These are phyloP conservation scores for Steinernema carpocapsae DNA, from an alignment of 2,888 invertebrate genomes.

Conservation along the genomic window DNA sequence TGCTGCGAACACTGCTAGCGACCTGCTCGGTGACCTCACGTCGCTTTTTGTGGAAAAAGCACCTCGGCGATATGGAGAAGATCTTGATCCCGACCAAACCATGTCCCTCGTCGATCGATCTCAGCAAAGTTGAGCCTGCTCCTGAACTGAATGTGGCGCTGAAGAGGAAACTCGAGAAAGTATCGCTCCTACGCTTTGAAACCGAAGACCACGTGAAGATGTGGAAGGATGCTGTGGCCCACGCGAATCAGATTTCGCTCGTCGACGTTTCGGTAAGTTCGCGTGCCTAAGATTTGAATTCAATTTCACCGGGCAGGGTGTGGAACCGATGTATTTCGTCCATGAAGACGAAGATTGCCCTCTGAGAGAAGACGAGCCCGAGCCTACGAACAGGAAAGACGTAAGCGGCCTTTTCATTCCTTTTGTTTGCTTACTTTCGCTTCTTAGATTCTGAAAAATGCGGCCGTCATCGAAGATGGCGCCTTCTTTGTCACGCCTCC, in stretches of 20 bases:
- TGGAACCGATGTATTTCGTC: constrained; percentile 48
- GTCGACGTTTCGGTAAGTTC: constrained; percentile 46
- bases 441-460: constrained; percentile 46
- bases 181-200: constrained; percentile 50
- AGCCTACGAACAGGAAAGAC: constrained; percentile 39
- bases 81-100: constrained; percentile 7
- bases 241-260: constrained; percentile 47
- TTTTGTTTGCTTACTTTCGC: background rate
- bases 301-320: constrained; percentile 39
- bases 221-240: constrained; percentile 45
- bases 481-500: constrained; percentile 57
- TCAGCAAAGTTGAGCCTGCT: constrained; percentile 9
- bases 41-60: constrained; percentile 2
- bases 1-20: background rate
- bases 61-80: background rate
- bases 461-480: constrained; percentile 46
- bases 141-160: constrained; percentile 47
- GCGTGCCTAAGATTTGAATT: constrained; percentile 7
- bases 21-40: background rate
- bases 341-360: constrained; percentile 55
- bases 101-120: background rate
- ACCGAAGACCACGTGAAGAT: constrained; percentile 51
- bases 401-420: constrained; percentile 15
- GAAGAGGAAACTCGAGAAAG: constrained; percentile 49
- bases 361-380: constrained; percentile 48